phyloP scores from a whole-genome alignment of 2,888 invertebrate genomes.

The Agrochola macilenta region DNA sequence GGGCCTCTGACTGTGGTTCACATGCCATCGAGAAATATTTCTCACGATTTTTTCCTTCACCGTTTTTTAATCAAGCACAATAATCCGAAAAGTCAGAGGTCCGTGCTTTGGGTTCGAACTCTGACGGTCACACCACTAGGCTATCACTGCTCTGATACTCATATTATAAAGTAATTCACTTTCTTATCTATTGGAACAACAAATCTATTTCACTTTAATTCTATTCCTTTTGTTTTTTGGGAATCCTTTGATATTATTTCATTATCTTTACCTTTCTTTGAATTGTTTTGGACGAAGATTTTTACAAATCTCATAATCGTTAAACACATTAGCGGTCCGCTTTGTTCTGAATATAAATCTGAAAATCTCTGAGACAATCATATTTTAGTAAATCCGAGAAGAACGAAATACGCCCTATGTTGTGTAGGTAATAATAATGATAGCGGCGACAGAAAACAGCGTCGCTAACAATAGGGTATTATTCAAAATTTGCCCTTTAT shows the following conservation, averaged over 20 bases:
- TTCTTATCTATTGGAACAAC: slow-evolving; percentile 28
- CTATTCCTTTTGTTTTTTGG: slow-evolving; percentile 37
- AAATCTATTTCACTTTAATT: slow-evolving; percentile 27
- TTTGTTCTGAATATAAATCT: slow-evolving; percentile 62
- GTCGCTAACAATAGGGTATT: slow-evolving; percentile 83
- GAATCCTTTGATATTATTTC: slow-evolving; percentile 50
- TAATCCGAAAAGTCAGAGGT: no score
- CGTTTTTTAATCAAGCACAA: no score
- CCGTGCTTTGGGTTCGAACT: no score
- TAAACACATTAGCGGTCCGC: slow-evolving; percentile 57
- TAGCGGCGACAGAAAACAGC: slow-evolving; percentile 81
- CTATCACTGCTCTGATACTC: no score
- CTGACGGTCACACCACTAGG: no score
- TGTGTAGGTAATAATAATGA: slow-evolving; percentile 75
- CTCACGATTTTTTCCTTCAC: no score
- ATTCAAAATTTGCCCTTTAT: slow-evolving; percentile 87
- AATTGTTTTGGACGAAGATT: slow-evolving; percentile 41
- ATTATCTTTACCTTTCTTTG: slow-evolving; percentile 52
- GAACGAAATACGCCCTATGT: slow-evolving; percentile 69
- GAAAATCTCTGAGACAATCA: slow-evolving; percentile 50
- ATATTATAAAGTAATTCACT: slow-evolving; percentile 33
- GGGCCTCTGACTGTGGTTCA: no score
- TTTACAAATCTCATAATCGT: slow-evolving; percentile 61
- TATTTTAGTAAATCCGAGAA: slow-evolving; percentile 57
- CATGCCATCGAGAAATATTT: no score